phyloP scores from a whole-genome alignment of 2,888 invertebrate species.

The Cantharis nigra region DNA sequence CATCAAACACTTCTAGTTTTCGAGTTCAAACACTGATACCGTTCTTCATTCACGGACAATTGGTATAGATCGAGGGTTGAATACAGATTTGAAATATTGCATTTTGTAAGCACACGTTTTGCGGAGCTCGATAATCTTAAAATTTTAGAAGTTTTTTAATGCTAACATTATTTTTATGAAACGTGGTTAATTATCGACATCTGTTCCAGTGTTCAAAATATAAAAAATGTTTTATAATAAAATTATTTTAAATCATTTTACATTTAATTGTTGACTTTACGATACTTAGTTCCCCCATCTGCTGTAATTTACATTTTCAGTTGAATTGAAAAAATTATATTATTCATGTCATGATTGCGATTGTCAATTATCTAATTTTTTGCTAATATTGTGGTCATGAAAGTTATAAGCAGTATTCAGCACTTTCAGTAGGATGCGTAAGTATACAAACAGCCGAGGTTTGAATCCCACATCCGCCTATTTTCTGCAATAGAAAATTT shows the following conservation, averaged over 20 bases:
- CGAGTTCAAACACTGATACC: constrained; percentile 38
- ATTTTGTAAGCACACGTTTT: constrained; percentile 43
- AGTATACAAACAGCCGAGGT: no score
- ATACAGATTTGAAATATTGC: constrained; percentile 49
- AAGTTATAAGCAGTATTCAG: no score
- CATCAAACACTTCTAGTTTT: constrained; percentile 32
- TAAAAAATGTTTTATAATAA: not conserved
- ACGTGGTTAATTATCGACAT: not conserved
- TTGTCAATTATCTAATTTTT: no score
- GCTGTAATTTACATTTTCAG: no score
- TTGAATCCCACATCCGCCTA: no score
- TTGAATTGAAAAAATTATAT: no score
- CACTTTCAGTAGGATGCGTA: no score
- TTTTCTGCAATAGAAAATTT: no score
- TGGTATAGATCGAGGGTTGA: constrained; percentile 44
- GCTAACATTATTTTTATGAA: not conserved
- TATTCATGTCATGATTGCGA: no score
- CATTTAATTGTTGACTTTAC: not conserved
- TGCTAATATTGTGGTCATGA: no score
- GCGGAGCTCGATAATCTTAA: constrained; percentile 32
- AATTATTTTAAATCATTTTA: not conserved
- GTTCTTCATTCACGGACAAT: constrained; percentile 48
- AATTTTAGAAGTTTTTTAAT: not conserved
- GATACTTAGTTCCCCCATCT: no score
- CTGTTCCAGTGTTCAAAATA: not conserved